phyloP scores from a whole-genome alignment of 1,140 invertebrate species.

The Asbolus verrucosus region DNA sequence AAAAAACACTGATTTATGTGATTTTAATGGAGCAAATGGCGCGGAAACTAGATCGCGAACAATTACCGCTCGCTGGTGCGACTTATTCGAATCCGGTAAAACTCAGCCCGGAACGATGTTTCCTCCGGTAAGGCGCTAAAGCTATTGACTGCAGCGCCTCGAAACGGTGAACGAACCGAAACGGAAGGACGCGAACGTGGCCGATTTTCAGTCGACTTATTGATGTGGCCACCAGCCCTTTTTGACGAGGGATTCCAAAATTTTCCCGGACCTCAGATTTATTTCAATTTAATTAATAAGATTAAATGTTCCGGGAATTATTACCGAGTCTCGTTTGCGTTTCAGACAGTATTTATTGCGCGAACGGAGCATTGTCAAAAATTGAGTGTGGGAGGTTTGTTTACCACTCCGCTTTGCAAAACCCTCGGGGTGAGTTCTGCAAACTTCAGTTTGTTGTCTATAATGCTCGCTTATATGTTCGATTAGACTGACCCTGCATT shows the following conservation, averaged over 20 bases:
- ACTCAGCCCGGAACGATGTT: slow-evolving; percentile 37
- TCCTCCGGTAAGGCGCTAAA: slow-evolving; percentile 39
- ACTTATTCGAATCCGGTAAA: slow-evolving; percentile 30
- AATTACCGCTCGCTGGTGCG: slow-evolving; percentile 14
- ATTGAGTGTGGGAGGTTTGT: slow-evolving; percentile 5
- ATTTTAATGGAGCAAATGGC: background rate
- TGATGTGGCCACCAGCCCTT: slow-evolving; percentile 51
- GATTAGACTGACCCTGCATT: background rate
- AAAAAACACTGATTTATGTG: background rate
- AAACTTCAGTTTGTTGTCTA: slow-evolving; percentile 11
- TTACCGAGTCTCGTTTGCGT: slow-evolving; percentile 2
- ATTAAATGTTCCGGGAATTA: slow-evolving; percentile 1
- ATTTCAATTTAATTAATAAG: slow-evolving; percentile 20
- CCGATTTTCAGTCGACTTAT: slow-evolving; percentile 51
- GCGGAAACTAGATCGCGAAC: slow-evolving; percentile 11
- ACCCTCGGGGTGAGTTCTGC: slow-evolving; percentile 1
- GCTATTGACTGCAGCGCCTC: slow-evolving; percentile 54
- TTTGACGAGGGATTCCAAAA: slow-evolving; percentile 45
- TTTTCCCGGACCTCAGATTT: slow-evolving; percentile 39
- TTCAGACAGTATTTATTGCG: background rate
- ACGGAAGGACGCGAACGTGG: slow-evolving; percentile 41
- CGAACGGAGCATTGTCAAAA: background rate
- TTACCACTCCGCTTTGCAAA: background rate
- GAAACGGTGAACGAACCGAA: slow-evolving; percentile 44
- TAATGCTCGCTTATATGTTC: slow-evolving; percentile 24